Percentiles rank a stretch among this genome's conserved stretches.
Evolutionary conservation across 2,888 invertebrate genomes (phyloP).

Genomic region (Aproaerema taeniolella): DNA sequence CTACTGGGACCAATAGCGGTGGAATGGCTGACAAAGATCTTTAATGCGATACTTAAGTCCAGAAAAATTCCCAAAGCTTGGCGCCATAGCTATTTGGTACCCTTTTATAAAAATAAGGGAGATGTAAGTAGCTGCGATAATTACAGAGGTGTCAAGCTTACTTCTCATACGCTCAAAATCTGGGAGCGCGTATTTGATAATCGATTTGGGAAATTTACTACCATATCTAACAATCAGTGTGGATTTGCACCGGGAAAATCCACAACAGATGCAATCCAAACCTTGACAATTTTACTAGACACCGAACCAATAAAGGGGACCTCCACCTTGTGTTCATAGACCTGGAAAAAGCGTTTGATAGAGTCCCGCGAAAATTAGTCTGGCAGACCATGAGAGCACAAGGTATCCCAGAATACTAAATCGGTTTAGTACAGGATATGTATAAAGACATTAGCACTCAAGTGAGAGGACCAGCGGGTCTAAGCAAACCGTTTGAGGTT

Average conservation of each 20-base stretch:
- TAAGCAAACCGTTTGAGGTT: background rate
- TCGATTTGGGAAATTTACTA: background rate
- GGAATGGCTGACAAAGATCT: background rate
- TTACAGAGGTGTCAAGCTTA: conserved; percentile 1
- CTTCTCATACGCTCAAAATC: conserved; percentile 1
- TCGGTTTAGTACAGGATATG: background rate
- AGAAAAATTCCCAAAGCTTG: background rate
- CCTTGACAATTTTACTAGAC: conserved; percentile 12
- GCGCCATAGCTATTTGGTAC: background rate
- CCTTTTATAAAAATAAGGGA: conserved; percentile 1
- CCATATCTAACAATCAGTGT: background rate
- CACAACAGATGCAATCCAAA: conserved; percentile 18
- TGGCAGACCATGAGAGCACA: background rate
- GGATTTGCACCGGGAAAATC: conserved; percentile 7
- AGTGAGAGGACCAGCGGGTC: background rate
- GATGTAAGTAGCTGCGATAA: background rate
- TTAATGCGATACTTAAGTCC: background rate
- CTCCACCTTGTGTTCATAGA: conserved; percentile 1
- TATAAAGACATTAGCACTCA: background rate
- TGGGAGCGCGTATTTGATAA: background rate
- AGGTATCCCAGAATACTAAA: background rate
- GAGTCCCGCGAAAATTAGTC: background rate
- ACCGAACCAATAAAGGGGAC: conserved; percentile 1
- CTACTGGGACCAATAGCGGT: too few species aligned
- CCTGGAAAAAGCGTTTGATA: background rate